A percentile compares a stretch with the other conserved stretches of the same genome.
Evolutionary conservation across 2,888 invertebrate species (phyloP).

Genomic region (Acleris laterana): DNA sequence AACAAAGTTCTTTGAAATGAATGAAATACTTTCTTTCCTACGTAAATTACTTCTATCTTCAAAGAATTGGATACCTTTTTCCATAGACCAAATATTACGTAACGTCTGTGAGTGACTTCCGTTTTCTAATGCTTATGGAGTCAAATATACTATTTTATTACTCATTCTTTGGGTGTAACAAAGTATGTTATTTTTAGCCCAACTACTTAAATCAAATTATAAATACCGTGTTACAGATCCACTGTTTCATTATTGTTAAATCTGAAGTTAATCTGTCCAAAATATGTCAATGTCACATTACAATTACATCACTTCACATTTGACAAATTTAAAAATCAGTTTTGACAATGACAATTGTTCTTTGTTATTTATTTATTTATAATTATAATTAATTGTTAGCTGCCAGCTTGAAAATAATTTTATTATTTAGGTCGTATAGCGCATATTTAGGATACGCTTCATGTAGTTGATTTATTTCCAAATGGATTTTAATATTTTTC

Average conservation of each 20-base stretch:
- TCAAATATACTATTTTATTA: not conserved
- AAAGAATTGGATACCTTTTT: not conserved
- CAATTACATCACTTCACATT: slow-evolving; percentile 1
- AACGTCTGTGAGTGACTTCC: slow-evolving; percentile 9
- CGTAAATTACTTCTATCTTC: too few relatives aligned
- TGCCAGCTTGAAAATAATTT: slow-evolving; percentile 3
- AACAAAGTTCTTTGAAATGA: too few relatives aligned
- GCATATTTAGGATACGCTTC: too few relatives aligned
- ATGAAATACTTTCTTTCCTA: too few relatives aligned
- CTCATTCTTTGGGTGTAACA: too few relatives aligned
- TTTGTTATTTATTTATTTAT: not conserved
- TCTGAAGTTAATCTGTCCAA: not conserved
- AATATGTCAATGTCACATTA: slow-evolving; percentile 20
- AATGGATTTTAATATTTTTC: too few relatives aligned
- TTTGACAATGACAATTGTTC: slow-evolving; percentile 7
- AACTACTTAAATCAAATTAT: too few relatives aligned
- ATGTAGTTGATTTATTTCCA: too few relatives aligned
- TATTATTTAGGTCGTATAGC: not conserved
- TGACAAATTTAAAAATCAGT: slow-evolving; percentile 4
- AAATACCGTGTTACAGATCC: too few relatives aligned
- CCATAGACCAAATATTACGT: slow-evolving; percentile 17
- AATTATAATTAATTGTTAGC: not conserved
- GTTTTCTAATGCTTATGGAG: not conserved
- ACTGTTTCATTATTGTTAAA: not conserved
- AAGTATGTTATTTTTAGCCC: too few relatives aligned